These are phyloP conservation scores for Halcyon badia DNA, from an alignment of 2,797 vertebrate species.

Conservation along the genomic window DNA sequence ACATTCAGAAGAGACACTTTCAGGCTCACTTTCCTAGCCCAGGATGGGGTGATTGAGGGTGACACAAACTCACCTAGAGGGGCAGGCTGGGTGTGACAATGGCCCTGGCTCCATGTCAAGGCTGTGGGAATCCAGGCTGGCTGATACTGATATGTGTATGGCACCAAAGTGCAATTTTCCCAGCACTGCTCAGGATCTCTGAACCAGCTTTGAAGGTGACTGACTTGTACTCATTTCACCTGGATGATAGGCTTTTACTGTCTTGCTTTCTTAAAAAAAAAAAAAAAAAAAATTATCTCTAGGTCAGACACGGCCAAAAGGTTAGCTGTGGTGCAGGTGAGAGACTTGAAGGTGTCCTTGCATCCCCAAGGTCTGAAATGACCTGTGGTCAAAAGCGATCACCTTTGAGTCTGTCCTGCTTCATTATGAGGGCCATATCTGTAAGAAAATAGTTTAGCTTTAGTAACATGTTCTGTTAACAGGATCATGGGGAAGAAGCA, in stretches of 20 bases:
- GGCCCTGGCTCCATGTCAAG: not conserved
- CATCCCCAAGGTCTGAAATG: not conserved
- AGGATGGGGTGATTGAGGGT: not conserved
- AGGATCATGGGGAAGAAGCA: not conserved
- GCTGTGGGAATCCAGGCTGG: not conserved
- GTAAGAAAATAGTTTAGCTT: not conserved
- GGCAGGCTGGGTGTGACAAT: accelerated
- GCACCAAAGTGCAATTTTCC: not conserved
- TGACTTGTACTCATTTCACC: not conserved
- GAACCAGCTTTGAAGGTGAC: not conserved
- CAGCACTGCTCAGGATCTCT: not conserved
- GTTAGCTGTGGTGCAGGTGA: not conserved
- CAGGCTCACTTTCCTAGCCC: not conserved
- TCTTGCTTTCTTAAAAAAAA: not conserved
- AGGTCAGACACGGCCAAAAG: not conserved
- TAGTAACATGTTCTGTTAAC: not conserved
- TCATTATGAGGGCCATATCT: not conserved
- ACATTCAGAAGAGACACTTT: not conserved
- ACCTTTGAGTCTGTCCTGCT: not conserved
- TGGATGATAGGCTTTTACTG: not conserved
- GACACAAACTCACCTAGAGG: not conserved
- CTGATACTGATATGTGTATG: not conserved
- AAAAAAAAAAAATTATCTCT: not conserved
- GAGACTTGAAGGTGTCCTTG: not conserved
- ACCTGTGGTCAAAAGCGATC: not conserved